A percentile compares a stretch with the other conserved stretches of the same genome.
These are phyloP conservation scores for Polydrusus cervinus DNA, from an alignment of 2,888 invertebrate genomes.

Conservation along the genomic window DNA sequence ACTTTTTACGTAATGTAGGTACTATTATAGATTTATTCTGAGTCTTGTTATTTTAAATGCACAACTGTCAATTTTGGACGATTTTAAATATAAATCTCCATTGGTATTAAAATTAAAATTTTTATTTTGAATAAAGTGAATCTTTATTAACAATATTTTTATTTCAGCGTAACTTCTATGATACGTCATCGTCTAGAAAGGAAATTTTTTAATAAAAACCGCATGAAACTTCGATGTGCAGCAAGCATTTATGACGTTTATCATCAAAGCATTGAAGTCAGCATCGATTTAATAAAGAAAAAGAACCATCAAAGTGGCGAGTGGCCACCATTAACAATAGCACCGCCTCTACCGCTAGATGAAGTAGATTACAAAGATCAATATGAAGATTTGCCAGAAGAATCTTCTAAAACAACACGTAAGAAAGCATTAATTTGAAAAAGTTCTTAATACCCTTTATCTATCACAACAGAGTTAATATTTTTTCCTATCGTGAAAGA, in stretches of 20 bases:
- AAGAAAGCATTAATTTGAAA: constrained; percentile 10
- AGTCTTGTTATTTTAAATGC: no score
- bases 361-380: constrained; percentile 6
- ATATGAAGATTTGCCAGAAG: constrained; percentile 21
- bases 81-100: no score
- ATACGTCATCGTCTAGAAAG: constrained; percentile 40
- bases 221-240: constrained; percentile 75
- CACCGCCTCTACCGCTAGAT: constrained; percentile 26
- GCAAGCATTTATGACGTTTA: constrained; percentile 79
- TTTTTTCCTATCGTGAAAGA: no score
- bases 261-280: constrained; percentile 79
- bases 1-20: no score
- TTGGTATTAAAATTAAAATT: no score
- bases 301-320: constrained; percentile 18
- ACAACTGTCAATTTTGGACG: no score
- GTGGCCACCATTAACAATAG: constrained; percentile 33
- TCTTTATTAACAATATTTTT: neutral
- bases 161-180: constrained; percentile 42
- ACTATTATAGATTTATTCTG: no score
- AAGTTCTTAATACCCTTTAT: no score
- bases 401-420: constrained; percentile 34
- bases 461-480: no score
- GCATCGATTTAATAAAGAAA: constrained; percentile 67
- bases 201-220: constrained; percentile 25
- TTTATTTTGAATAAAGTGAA: no score